Evolutionary conservation across 1,140 invertebrate genomes (phyloP), one percentile per base, ranked within the genome.

Genomic region (Halictus rubicundus): DNA sequence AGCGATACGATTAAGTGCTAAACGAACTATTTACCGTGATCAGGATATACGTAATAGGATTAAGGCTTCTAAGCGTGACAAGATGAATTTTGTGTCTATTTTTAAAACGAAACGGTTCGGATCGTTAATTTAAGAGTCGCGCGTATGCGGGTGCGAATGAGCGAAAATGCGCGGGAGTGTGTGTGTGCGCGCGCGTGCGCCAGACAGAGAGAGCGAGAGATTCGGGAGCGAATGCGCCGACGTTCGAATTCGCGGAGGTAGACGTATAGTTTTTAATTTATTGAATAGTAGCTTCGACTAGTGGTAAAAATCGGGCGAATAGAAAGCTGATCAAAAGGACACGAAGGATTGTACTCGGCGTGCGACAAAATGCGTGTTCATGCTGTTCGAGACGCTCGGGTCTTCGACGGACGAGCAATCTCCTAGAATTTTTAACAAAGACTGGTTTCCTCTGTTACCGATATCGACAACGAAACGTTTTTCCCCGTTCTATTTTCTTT

Each of bases 41-140:
- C 87, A 91, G 83, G 81, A 92, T 92, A 93, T 93, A 93, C 92
- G 92, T 93, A 93, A 93, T 93, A 93, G 91, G 81, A 74, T 92
- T 91, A 91, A 88, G 90, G 74, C 85, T 87, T 72, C 57, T 81
- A 88, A 82, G 86, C 89, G 88, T 91, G 87, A 89, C 88, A 89
- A 89, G 84, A 90, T 87, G 76, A 90, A 88, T 90, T 89, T 90
- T 91, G 89, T 92, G 91, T 92, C 91, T 93, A 93, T 93, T 93
- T 93, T 93, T 92, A 91, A n/a, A 92, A 92, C 85, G 82, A 75
- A 76, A 81, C 49, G 49, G 81, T 74, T 69, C 66, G 69, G 57
- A 65, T 74, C 19, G 19, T 52, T 78, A 75, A 84, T 59, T 85
- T 75, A 82, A 72, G 74, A 54, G 87, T 63, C 60, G 60, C 60